A percentile compares a stretch with the other conserved stretches of the same genome.
phyloP scores from a whole-genome alignment of 1,140 invertebrate species.

The Anastatus disparis region DNA sequence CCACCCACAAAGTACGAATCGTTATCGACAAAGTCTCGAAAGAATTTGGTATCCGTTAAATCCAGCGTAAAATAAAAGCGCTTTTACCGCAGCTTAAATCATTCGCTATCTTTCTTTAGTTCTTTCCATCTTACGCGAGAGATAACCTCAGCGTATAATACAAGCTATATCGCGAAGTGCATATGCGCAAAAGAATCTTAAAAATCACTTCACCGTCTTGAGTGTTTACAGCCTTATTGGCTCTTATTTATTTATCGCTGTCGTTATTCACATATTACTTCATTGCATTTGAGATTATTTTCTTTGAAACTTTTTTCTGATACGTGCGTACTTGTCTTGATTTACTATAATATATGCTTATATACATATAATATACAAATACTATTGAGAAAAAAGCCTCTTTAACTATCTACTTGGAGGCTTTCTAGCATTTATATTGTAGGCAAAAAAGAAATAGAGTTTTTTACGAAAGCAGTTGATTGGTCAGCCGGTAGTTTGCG shows the following conservation, averaged over 20 bases:
- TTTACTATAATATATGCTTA: no score
- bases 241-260: constrained; percentile 60
- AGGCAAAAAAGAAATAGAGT: constrained; percentile 10
- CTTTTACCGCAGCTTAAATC: constrained; percentile 45
- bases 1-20: constrained; percentile 34
- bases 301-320: no score
- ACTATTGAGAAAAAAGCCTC: no score
- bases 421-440: background rate
- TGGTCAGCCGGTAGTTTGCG: constrained; percentile 8
- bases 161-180: no score
- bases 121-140: constrained; percentile 47
- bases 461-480: constrained; percentile 29
- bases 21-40: constrained; percentile 41
- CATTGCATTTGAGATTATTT: no score
- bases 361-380: no score
- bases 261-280: no score
- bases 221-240: constrained; percentile 57
- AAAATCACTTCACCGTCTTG: constrained; percentile 11
- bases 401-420: constrained; percentile 16
- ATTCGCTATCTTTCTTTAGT: constrained; percentile 48
- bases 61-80: constrained; percentile 59
- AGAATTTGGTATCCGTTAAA: constrained; percentile 52
- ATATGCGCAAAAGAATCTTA: background rate
- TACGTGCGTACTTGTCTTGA: no score
- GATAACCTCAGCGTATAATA: no score